Conservation (phyloP, 2,113 vertebrate genomes). For the Acanthisitta chloris region DNA sequence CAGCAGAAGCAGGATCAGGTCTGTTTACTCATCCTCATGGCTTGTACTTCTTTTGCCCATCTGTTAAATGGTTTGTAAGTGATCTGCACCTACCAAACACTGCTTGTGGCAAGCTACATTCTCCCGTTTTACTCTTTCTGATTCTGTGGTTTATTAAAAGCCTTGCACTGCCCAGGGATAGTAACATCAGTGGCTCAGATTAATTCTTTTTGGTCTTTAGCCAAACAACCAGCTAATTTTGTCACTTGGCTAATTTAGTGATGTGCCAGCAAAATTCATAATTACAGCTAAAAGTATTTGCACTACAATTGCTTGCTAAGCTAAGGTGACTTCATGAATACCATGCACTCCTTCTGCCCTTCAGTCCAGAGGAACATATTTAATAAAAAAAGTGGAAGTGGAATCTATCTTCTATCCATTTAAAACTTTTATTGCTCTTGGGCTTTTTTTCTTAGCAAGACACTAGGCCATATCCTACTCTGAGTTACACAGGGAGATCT, state of each 20-base stretch:
- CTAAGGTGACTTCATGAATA: slow-evolving; percentile 23
- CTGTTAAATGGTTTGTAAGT: slow-evolving; percentile 2
- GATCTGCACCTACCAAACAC: neutral
- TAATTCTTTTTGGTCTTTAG: slow-evolving; percentile 50
- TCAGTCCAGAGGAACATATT: neutral
- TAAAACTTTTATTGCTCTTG: neutral
- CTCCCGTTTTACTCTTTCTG: neutral
- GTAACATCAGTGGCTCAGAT: slow-evolving; percentile 28
- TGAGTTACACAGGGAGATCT: neutral
- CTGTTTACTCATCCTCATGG: neutral
- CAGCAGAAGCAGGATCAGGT: neutral
- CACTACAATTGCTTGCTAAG: slow-evolving; percentile 2
- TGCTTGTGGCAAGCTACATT: neutral
- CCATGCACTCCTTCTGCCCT: neutral
- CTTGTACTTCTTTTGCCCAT: neutral
- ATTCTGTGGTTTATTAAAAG: slow-evolving; percentile 49
- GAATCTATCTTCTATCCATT: neutral
- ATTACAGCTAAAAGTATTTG: slow-evolving; percentile 39
- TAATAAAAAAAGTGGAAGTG: neutral
- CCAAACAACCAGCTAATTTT: slow-evolving; percentile 47
- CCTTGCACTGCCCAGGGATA: neutral
- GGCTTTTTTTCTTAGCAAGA: neutral
- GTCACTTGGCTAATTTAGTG: slow-evolving; percentile 58
- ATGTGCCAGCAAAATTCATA: slow-evolving; percentile 54
- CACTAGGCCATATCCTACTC: neutral